These are phyloP conservation scores for Erynnis tages DNA, from an alignment of 2,888 invertebrate genomes.

Conservation along the genomic window DNA sequence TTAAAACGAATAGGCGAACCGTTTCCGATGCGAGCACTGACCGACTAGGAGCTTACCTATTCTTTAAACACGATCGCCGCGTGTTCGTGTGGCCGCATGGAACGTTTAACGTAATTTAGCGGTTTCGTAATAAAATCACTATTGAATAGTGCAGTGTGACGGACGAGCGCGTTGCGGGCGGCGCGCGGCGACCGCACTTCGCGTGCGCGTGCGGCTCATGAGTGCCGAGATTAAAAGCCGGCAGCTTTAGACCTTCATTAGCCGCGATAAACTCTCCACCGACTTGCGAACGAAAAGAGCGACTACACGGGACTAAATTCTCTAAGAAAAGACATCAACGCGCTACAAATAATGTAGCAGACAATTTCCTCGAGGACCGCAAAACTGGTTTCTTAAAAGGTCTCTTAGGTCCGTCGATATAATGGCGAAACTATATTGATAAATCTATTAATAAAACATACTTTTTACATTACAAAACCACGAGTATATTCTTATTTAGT, in stretches of 20 bases:
- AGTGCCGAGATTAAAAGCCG: background rate
- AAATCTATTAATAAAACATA: too few species aligned
- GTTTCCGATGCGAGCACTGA: conserved; percentile 2
- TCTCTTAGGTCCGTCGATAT: background rate
- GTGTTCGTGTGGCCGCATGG: background rate
- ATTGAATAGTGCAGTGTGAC: background rate
- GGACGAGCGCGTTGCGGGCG: background rate
- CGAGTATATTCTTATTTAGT: too few species aligned
- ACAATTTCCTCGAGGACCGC: too few species aligned
- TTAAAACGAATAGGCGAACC: background rate
- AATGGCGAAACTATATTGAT: too few species aligned
- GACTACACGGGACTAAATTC: too few species aligned
- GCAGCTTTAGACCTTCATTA: background rate
- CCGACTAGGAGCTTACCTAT: background rate
- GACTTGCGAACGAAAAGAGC: too few species aligned
- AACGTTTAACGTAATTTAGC: conserved; percentile 3
- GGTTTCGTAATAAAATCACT: conserved; percentile 13
- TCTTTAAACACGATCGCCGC: background rate
- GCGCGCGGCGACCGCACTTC: background rate
- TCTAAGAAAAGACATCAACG: conserved; percentile 4
- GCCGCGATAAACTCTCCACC: too few species aligned
- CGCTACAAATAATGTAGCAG: background rate
- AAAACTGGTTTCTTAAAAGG: too few species aligned
- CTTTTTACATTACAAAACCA: too few species aligned
- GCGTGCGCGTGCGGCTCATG: background rate